phyloP scores from a whole-genome alignment of 2,797 vertebrate genomes.

The Spondyliosoma cantharus region DNA sequence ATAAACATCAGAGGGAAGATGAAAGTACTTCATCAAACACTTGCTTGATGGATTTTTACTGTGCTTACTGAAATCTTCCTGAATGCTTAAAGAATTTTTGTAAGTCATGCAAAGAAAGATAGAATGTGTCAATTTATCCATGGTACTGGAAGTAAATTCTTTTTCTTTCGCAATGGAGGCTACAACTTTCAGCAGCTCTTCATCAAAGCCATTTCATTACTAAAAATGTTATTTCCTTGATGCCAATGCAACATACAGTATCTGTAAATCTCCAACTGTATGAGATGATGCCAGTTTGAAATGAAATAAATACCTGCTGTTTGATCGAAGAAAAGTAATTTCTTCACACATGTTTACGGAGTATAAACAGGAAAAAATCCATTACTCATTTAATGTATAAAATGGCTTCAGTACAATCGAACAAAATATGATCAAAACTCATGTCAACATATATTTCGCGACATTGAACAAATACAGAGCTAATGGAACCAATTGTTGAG shows the following conservation, averaged over 20 bases:
- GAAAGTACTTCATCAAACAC: constrained; percentile 26
- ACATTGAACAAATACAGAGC: not conserved
- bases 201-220: not conserved
- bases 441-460: not conserved
- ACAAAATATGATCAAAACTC: not conserved
- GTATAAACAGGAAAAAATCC: not conserved
- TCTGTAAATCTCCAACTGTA: not conserved
- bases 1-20: constrained; percentile 33
- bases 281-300: not conserved
- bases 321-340: not conserved
- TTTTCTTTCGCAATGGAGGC: no score
- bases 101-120: not conserved
- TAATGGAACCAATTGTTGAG: not conserved
- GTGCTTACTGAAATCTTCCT: not conserved
- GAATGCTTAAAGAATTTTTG: not conserved
- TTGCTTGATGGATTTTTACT: constrained; percentile 15
- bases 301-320: not conserved
- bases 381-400: not conserved
- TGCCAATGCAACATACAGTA: not conserved
- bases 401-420: not conserved
- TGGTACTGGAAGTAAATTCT: constrained; percentile 1
- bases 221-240: not conserved
- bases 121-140: constrained; percentile 1
- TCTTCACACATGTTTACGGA: not conserved
- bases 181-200: not conserved